Base-by-base conservation (phyloP, 2,797 vertebrate species). In the Bradypodion ventrale region DNA sequence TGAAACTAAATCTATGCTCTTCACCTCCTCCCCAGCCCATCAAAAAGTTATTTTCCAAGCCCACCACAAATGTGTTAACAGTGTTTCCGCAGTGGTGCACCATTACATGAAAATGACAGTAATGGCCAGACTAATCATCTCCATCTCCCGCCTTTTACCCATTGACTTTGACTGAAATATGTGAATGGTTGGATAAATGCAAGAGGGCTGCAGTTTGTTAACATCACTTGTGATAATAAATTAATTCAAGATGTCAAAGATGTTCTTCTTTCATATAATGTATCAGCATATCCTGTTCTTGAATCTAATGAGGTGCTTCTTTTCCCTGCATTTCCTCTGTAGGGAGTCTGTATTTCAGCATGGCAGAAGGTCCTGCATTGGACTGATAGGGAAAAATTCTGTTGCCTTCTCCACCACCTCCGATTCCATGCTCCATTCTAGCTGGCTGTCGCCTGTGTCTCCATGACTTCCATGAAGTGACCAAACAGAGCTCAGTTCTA, bases 191-290 rank as follows among this genome's bases (percentile, higher is more conserved):
- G 87, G 83, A 87, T 90, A 89, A 93, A 88, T 25, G 70, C 49
- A 83, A 60, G 52, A 83, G 44, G 78, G 87, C 84, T 88, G 82
- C 75, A 29, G 4, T 87, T 40, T 87, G 77, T 83, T 93, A 91
- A 92, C 0, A 16, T 75, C 87, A 69, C 75, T 90, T 35, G 7
- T 78, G 79, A 88, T 75, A 72, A 76, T 70, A 90, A 4, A 92
- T 87, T 88, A 88, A 85, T 92, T 94, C 86, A 93, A 93, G 87
- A 88, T 85, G 90, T 88, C 7, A 56, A 1, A 86, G 16, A 3
- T 75, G 68, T 6, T 62, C 59, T 6, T 62, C 59, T 81, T 81
- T 68, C 37, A 66, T 59, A 72, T 63, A 66, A 37, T 19, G 35
- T 75, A 70, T 56, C 35, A n/a, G 72, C 13, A 2, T 76, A 80